A percentile compares a stretch with the other conserved stretches of the same genome.
These are phyloP conservation scores for Lathronympha strigana DNA, from an alignment of 2,888 invertebrate genomes.

Conservation along the genomic window DNA sequence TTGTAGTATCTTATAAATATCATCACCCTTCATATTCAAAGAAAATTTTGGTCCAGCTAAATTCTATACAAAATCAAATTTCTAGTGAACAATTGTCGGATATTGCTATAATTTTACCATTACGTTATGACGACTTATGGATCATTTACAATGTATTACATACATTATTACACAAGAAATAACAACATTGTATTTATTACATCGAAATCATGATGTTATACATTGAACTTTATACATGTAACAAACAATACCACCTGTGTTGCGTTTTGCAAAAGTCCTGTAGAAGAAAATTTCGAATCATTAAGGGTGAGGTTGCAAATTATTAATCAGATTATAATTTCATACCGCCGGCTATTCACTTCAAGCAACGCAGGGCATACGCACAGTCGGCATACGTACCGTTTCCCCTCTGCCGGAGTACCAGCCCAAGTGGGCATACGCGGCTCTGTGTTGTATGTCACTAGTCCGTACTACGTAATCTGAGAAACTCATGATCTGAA, in stretches of 20 bases:
- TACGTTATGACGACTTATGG: constrained; percentile 54
- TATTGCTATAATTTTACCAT: constrained; percentile 68
- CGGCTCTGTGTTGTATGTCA: no score
- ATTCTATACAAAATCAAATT: constrained; percentile 79
- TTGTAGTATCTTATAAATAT: constrained; percentile 63
- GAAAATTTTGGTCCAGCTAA: constrained; percentile 84
- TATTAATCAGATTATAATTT: no score
- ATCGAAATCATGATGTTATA: constrained; percentile 7
- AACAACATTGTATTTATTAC: constrained; percentile 7
- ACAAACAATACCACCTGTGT: not conserved
- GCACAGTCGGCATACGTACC: no score
- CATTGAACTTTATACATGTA: not conserved
- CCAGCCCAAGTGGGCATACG: no score
- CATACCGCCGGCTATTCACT: no score
- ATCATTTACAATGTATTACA: constrained; percentile 63
- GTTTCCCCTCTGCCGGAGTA: no score
- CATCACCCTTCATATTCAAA: constrained; percentile 73
- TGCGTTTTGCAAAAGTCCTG: not conserved
- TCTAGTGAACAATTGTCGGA: constrained; percentile 67
- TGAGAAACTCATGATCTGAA: no score
- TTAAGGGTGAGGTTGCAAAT: no score
- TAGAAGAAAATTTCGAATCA: no score
- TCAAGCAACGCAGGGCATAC: no score
- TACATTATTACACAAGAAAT: constrained; percentile 24
- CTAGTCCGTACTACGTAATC: no score